Conservation (phyloP, 2,797 vertebrate species). For the Babyrousa celebensis region DNA sequence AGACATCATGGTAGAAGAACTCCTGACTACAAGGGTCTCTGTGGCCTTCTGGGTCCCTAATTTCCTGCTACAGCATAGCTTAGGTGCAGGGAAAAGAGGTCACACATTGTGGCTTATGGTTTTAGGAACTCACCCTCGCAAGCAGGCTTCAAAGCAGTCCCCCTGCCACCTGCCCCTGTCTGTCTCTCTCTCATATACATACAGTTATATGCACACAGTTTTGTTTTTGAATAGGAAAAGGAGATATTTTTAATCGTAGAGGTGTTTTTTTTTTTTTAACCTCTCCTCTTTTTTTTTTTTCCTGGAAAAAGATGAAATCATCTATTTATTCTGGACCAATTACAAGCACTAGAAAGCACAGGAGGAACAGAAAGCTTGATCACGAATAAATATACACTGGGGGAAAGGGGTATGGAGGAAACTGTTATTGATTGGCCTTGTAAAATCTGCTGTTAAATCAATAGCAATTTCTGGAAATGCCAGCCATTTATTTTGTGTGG, state of each 20-base stretch:
- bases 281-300: constrained; percentile 78
- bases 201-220: constrained; percentile 8
- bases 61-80: neutral
- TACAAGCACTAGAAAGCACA: constrained; percentile 92
- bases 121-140: neutral
- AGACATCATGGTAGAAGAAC: neutral
- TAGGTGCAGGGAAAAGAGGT: neutral
- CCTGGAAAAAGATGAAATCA: constrained; percentile 92
- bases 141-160: neutral
- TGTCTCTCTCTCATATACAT: neutral
- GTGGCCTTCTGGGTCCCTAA: neutral
- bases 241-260: constrained; percentile 88
- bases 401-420: constrained; percentile 77
- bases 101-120: neutral
- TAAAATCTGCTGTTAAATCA: constrained; percentile 90
- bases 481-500: constrained; percentile 91
- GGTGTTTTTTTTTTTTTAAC: constrained; percentile 35
- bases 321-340: constrained; percentile 91
- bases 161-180: neutral
- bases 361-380: constrained; percentile 87
- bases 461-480: constrained; percentile 93
- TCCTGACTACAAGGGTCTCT: neutral
- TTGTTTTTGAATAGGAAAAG: constrained; percentile 77
- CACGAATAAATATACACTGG: constrained; percentile 90
- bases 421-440: constrained; percentile 91